These are phyloP conservation scores for Nicator chloris DNA, from an alignment of 2,113 vertebrate genomes.

Conservation along the genomic window DNA sequence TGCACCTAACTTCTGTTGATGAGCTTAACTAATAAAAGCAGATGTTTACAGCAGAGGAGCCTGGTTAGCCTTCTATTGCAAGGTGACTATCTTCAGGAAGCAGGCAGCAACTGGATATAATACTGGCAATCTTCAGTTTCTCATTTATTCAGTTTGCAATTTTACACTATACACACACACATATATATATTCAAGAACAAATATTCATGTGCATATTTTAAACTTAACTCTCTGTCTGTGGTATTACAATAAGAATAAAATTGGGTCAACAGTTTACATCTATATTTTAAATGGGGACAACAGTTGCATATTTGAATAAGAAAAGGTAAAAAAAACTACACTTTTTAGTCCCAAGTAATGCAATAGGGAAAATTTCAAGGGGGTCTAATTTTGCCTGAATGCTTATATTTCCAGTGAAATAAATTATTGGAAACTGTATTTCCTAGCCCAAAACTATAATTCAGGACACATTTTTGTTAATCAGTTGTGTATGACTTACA, in stretches of 20 bases:
- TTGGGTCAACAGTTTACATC: not conserved
- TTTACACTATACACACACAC: not conserved
- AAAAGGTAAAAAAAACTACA: not conserved
- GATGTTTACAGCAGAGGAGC: slow-evolving; percentile 51
- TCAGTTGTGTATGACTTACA: not conserved
- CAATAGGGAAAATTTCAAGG: not conserved
- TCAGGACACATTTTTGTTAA: not conserved
- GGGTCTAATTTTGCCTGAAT: not conserved
- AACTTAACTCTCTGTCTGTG: not conserved
- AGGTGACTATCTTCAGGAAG: slow-evolving; percentile 38
- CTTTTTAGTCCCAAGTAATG: not conserved
- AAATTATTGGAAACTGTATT: not conserved
- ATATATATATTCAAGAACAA: not conserved
- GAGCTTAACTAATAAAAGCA: slow-evolving; percentile 63
- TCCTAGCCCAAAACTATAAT: not conserved
- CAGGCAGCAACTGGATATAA: not conserved
- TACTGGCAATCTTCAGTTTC: not conserved
- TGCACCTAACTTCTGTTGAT: slow-evolving; percentile 54
- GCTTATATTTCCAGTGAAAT: not conserved
- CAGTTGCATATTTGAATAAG: not conserved
- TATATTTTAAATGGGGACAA: not conserved
- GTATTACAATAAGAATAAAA: not conserved
- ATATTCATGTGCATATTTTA: not conserved
- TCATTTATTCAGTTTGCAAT: not conserved
- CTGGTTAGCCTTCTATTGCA: slow-evolving; percentile 16